Evolutionary conservation across 2,113 vertebrate species (phyloP).

Genomic region (Nasalis larvatus): DNA sequence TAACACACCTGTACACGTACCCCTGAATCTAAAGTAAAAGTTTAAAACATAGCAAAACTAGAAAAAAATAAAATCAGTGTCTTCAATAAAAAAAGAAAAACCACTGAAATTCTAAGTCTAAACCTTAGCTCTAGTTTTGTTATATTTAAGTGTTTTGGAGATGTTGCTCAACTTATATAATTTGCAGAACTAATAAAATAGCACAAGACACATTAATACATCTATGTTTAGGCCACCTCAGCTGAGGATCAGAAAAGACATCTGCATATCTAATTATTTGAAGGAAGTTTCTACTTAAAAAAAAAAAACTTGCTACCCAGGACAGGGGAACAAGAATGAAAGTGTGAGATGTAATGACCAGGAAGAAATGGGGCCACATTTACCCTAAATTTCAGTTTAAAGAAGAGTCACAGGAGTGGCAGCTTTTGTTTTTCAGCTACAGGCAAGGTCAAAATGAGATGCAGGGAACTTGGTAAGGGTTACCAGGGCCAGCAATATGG

Average conservation of each 20-base stretch:
- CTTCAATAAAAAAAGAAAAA: background rate
- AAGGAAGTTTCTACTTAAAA: background rate
- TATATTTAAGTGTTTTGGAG: background rate
- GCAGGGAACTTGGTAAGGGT: background rate
- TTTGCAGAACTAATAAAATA: background rate
- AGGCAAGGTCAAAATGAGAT: background rate
- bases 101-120: background rate
- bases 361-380: no score
- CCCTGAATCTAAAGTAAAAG: no score
- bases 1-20: no score
- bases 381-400: background rate
- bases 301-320: background rate
- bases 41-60: no score
- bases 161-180: background rate
- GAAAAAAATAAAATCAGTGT: background rate
- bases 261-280: background rate
- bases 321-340: background rate
- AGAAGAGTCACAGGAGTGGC: background rate
- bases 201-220: background rate
- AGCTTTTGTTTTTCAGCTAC: background rate
- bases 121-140: background rate
- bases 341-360: background rate
- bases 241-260: background rate
- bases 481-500: background rate
- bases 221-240: background rate